Percentiles rank a stretch among this genome's conserved stretches.
Evolutionary conservation across 2,113 vertebrate species (phyloP).

Genomic region (Notothenia coriiceps): DNA sequence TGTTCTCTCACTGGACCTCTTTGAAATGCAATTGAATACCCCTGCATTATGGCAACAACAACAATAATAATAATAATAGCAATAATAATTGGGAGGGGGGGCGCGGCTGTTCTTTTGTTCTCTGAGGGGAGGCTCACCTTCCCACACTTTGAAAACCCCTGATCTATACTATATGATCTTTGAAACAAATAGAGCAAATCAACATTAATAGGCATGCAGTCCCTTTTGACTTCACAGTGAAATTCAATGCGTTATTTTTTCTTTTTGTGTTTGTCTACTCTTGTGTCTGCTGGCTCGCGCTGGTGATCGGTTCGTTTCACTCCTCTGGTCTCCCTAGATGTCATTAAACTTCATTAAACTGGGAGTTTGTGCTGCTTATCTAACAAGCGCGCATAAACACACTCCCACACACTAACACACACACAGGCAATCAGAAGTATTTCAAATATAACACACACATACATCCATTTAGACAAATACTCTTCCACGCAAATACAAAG

Average conservation of each 20-base stretch:
- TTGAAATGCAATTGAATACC: too few species aligned
- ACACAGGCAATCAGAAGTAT: constrained; percentile 13
- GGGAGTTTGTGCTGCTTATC: constrained; percentile 46
- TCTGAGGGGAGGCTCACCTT: too few species aligned
- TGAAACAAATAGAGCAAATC: too few species aligned
- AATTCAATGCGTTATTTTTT: neutral
- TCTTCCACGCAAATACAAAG: constrained; percentile 8
- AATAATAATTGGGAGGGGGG: too few species aligned
- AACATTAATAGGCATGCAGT: too few species aligned
- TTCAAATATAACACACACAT: neutral
- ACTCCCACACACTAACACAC: constrained; percentile 28
- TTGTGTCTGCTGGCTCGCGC: constrained; percentile 14
- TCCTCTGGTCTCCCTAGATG: constrained; percentile 53
- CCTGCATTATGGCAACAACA: too few species aligned
- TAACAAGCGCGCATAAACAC: constrained; percentile 22
- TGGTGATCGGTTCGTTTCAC: constrained; percentile 43
- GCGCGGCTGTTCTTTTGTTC: too few species aligned
- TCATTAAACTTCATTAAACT: constrained; percentile 71
- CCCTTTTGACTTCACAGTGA: too few species aligned
- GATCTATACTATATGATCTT: too few species aligned
- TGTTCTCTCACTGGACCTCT: too few species aligned
- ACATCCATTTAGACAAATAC: neutral
- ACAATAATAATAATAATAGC: too few species aligned
- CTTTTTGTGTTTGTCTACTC: neutral
- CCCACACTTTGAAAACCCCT: too few species aligned